These are phyloP conservation scores for Mactra quadrangularis DNA, from an alignment of 1,140 invertebrate species.

Conservation along the genomic window DNA sequence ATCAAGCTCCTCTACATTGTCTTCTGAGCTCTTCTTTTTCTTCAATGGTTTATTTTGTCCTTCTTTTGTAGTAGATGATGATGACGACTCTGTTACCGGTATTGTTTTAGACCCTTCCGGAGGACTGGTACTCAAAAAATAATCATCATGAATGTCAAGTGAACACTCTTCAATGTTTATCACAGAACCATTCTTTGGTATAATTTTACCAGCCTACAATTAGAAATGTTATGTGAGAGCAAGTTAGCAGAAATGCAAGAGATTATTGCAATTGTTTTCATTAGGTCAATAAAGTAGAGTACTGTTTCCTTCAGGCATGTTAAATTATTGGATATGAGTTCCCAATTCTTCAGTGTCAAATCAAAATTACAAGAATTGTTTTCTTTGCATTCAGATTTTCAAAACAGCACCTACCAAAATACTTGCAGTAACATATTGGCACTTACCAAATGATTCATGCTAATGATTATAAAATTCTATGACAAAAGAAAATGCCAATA, in stretches of 20 bases:
- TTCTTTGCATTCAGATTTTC: no score
- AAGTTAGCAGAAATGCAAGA: no score
- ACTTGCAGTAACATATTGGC: no score
- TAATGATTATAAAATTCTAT: no score
- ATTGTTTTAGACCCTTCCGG: background rate
- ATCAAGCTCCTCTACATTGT: constrained; percentile 79
- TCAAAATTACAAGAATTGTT: no score
- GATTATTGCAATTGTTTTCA: background rate
- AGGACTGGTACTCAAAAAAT: constrained; percentile 40
- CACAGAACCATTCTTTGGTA: constrained; percentile 67
- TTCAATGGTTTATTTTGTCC: background rate
- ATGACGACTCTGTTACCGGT: background rate
- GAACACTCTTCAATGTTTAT: constrained; percentile 69
- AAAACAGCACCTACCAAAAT: no score
- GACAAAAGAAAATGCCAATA: no score
- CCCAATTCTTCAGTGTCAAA: no score
- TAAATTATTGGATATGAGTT: constrained; percentile 12
- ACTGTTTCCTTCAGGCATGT: background rate
- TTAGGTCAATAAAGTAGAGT: background rate
- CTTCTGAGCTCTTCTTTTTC: constrained; percentile 25
- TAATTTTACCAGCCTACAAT: constrained; percentile 54
- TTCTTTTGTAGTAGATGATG: background rate
- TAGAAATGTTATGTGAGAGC: no score
- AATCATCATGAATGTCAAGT: constrained; percentile 50
- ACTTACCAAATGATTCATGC: no score